A percentile compares a stretch with the other conserved stretches of the same genome.
These are phyloP conservation scores for Camponotus pennsylvanicus DNA, from an alignment of 1,140 invertebrate species.

Conservation along the genomic window DNA sequence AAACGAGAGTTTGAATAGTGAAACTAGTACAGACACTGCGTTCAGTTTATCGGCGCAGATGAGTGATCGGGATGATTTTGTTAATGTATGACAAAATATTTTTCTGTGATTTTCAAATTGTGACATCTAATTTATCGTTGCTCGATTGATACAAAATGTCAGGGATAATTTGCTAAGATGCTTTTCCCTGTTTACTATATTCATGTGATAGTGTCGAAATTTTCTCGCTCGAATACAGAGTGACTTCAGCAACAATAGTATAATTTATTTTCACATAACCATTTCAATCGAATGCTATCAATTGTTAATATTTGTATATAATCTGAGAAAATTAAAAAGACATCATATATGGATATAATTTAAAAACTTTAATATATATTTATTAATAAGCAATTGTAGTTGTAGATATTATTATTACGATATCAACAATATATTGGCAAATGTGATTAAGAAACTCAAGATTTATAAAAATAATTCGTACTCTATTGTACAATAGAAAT, in stretches of 20 bases:
- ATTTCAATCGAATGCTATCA: neutral
- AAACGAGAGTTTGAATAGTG: conserved; percentile 83
- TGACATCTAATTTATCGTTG: conserved; percentile 5
- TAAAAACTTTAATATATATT: neutral
- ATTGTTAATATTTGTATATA: conserved; percentile 29
- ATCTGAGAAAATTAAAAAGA: conserved; percentile 9
- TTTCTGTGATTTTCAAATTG: conserved; percentile 25
- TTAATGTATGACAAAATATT: conserved; percentile 73
- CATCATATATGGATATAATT: neutral
- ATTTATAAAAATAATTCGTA: too few relatives aligned
- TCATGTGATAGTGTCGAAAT: neutral
- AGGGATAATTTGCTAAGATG: neutral
- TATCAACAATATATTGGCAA: neutral
- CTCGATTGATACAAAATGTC: neutral
- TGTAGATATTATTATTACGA: too few relatives aligned
- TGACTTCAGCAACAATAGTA: neutral
- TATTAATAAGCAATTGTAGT: too few relatives aligned
- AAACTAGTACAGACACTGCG: conserved; percentile 84
- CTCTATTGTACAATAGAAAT: too few relatives aligned
- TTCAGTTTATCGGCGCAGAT: conserved; percentile 83
- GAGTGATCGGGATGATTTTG: conserved; percentile 83
- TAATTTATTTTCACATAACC: neutral
- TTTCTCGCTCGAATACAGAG: neutral
- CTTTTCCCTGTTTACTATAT: too few relatives aligned
- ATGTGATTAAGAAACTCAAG: too few relatives aligned